phyloP scores from a whole-genome alignment of 2,113 vertebrate species.

The Hypanus sabinus region DNA sequence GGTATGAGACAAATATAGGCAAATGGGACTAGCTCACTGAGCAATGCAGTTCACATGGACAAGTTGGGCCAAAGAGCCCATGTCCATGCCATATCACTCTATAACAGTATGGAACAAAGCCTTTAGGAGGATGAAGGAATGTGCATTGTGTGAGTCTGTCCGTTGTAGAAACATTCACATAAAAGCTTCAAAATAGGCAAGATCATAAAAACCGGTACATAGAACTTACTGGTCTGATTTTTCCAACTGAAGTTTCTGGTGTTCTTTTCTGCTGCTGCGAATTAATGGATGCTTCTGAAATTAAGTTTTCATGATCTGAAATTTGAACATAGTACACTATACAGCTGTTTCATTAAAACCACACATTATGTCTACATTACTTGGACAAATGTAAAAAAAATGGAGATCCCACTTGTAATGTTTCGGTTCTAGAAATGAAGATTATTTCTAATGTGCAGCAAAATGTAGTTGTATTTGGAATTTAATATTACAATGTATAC shows the following conservation, averaged over 20 bases:
- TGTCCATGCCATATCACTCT: neutral
- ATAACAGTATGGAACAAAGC: neutral
- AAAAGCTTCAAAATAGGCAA: neutral
- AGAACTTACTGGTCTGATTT: slow-evolving; percentile 82
- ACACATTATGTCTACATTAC: neutral
- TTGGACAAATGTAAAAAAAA: neutral
- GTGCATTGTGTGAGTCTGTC: too few relatives aligned
- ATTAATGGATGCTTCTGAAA: slow-evolving; percentile 73
- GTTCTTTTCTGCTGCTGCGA: slow-evolving; percentile 66
- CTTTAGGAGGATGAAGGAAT: neutral
- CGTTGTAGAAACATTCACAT: neutral
- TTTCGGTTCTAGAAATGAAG: neutral
- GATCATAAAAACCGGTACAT: neutral
- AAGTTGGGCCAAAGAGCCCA: too few relatives aligned
- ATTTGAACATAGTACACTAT: slow-evolving; percentile 25
- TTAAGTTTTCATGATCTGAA: slow-evolving; percentile 72
- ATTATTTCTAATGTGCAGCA: neutral
- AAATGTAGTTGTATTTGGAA: neutral
- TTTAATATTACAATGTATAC: neutral
- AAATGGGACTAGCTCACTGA: too few relatives aligned
- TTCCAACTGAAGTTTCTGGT: slow-evolving; percentile 72
- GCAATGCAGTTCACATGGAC: too few relatives aligned
- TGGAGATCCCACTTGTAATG: neutral
- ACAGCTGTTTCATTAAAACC: neutral
- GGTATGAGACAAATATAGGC: too few relatives aligned